Evolutionary conservation across 2,888 invertebrate genomes (phyloP).

Genomic region (Dinocampus coccinellae): DNA sequence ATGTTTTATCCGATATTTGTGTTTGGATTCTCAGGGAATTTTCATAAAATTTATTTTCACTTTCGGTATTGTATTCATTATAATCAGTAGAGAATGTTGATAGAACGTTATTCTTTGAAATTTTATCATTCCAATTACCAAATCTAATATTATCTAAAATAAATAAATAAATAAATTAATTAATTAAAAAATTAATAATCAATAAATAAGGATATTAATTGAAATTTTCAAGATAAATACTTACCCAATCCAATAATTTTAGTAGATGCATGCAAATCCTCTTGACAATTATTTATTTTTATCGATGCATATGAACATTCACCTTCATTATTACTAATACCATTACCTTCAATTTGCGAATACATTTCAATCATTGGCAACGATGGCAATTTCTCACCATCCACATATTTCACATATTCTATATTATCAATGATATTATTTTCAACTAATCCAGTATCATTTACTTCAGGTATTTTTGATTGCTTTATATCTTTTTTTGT

Average conservation of each 20-base stretch:
- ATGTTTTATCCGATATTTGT: no score
- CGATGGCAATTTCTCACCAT: background rate
- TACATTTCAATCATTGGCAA: background rate
- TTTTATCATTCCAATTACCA: no score
- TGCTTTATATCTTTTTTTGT: background rate
- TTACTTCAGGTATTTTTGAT: background rate
- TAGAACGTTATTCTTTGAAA: no score
- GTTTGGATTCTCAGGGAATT: no score
- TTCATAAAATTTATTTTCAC: no score
- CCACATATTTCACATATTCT: background rate
- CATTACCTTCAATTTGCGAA: slow-evolving; percentile 7
- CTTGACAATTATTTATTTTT: background rate
- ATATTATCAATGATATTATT: background rate
- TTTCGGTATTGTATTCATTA: no score
- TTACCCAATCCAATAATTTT: background rate
- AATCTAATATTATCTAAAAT: no score
- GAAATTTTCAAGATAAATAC: no score
- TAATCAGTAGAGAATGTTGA: no score
- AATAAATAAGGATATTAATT: no score
- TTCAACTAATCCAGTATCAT: background rate
- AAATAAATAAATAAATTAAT: no score
- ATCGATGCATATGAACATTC: background rate
- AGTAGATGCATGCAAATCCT: background rate
- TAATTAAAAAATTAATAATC: no score
- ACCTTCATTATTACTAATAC: slow-evolving; percentile 6